Base-by-base conservation (phyloP, 2,888 invertebrate genomes). In the Drosophila aldrichi region DNA sequence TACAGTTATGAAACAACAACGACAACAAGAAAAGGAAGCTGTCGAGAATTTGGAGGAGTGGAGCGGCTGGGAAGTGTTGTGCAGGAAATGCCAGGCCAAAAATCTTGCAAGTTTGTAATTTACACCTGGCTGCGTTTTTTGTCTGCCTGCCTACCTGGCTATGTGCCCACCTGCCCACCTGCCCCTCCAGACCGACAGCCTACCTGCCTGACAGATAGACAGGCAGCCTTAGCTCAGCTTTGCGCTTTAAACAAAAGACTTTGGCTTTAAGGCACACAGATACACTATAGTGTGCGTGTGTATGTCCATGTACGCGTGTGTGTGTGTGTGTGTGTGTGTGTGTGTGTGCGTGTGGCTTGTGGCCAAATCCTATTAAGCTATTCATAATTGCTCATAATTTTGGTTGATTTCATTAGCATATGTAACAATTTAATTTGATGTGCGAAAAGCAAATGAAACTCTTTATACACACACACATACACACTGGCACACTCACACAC, bases 321-420 rank as follows among this genome's bases (percentile, higher is more conserved):
- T 16, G 22, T 16, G 22, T 46, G 22, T 16, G 16, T 16, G 44
- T 8, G 9, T 20, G 14, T 34, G 48, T 36, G 36, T 51, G 34
- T 44, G 40, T 34, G 20, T 59, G n/a, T 34, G 41, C 22, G 10
- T 58, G 51, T 62, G 60, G 61, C 62, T 69, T 66, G 44, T 57
- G 61, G 59, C 57, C 64, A 84, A 84, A 76, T 66, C 86, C 66
- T 62, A 85, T 84, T 82, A 81, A 84, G 67, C 79, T 77, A 88
- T 85, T 84, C 88, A 79, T 85, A 88, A 85, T 86, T 88, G 86
- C 72, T 88, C 86, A 85, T 88, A 82, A 84, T 85, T 85, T 85
- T 77, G 71, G 86, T 74, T 88, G 87, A 88, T 85, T 85, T 88
- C 83, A 86, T 88, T 83, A 88, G 83, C 88, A 88, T 85, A 82